These are phyloP conservation scores for Climacteris rufus DNA, from an alignment of 2,113 vertebrate genomes.

Conservation along the genomic window DNA sequence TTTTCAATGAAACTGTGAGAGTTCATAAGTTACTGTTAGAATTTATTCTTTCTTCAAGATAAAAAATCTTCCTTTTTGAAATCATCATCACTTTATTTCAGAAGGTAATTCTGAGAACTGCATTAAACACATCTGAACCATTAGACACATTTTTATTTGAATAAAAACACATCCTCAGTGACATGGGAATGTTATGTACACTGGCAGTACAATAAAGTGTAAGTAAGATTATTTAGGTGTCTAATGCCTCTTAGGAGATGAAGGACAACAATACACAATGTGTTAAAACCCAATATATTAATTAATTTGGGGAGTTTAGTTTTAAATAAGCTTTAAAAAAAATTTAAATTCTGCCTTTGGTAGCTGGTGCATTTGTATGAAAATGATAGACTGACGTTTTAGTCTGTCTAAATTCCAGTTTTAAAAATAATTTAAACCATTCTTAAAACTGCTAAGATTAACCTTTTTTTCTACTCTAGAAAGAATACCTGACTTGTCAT, in stretches of 20 bases:
- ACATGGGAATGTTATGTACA: not conserved
- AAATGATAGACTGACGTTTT: not conserved
- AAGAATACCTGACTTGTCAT: slow-evolving; percentile 75
- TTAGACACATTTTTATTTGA: not conserved
- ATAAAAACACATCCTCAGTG: not conserved
- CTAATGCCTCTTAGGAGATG: not conserved
- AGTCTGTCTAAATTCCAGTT: not conserved
- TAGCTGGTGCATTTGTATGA: not conserved
- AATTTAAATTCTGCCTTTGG: not conserved
- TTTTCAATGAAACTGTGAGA: not conserved
- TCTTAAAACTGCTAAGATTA: not conserved
- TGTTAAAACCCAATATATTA: not conserved
- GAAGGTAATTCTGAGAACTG: not conserved
- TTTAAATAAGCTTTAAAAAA: not conserved
- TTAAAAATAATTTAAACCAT: not conserved
- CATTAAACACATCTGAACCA: not conserved
- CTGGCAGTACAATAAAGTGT: not conserved
- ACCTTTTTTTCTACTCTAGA: slow-evolving; percentile 72
- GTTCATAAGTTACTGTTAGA: not conserved
- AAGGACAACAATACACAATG: not conserved
- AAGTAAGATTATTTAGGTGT: not conserved
- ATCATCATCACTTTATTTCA: not conserved
- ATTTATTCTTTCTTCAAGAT: not conserved
- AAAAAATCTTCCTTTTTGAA: not conserved
- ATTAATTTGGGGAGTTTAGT: not conserved